Evolutionary conservation across 2,113 vertebrate species (phyloP).

Genomic region (Bufo gargarizans): DNA sequence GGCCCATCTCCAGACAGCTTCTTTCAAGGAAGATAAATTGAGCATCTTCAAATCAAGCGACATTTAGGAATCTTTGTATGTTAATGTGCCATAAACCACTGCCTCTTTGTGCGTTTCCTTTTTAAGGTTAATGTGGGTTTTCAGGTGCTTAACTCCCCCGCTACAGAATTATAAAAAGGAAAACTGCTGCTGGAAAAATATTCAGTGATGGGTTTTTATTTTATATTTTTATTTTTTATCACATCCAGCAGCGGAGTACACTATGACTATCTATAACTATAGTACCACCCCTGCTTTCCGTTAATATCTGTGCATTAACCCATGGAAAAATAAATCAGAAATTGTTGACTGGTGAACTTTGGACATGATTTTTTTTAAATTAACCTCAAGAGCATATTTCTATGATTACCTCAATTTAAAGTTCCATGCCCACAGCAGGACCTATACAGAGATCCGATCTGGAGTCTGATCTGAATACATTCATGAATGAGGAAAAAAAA

Average conservation of each 20-base stretch:
- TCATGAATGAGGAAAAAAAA: no score
- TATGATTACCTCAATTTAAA: neutral
- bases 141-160: constrained; percentile 15
- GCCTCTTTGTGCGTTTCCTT: constrained; percentile 17
- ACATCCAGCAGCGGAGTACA: no score
- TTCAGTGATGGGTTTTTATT: neutral
- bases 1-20: constrained; percentile 46
- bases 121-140: neutral
- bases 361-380: neutral
- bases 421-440: neutral
- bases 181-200: neutral
- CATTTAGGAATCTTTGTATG: constrained; percentile 33
- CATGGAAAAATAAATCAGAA: neutral
- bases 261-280: neutral
- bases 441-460: no score
- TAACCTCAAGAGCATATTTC: no score
- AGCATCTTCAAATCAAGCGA: constrained; percentile 44
- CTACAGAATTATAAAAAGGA: neutral
- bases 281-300: neutral
- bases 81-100: constrained; percentile 51
- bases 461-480: no score
- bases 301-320: neutral
- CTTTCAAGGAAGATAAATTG: constrained; percentile 45
- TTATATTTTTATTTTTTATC: neutral
- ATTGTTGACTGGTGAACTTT: neutral